Base-by-base conservation (phyloP, 1,140 invertebrate species). In the Hycleus phaleratus region DNA sequence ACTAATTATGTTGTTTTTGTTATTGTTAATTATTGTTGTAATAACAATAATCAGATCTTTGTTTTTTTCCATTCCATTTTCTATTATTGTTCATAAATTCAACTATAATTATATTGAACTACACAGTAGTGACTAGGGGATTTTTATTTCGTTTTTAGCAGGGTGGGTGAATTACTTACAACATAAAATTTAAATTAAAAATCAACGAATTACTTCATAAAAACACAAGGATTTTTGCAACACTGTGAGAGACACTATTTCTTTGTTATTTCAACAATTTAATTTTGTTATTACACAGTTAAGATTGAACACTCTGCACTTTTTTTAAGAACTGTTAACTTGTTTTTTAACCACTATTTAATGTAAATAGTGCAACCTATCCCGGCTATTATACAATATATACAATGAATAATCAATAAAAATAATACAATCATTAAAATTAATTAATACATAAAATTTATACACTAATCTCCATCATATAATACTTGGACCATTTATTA, bases 311-410 rank as follows among this genome's bases (percentile, higher is more conserved):
- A 58, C 58, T 63, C 63, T 63, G 60, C 66, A 65, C 59, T 58
- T 26, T 32, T 32, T 32, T 32, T 32, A 32, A 60, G 18, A 38
- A 49, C 42, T n/a, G 40, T n/a, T 38, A 44, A 39, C 7, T 54
- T 8, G 38, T 42, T 42, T 42, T 42, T 55, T 38, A 38, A 38
- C 38, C 65, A 63, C 67, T 68, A 67, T 68, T 68, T 68, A 68
- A 68, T 68, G 67, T 68, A 68, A 68, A 68, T 66, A 68, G 65
- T 67, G 65, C 61, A 64, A 63, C 57, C 42, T 51, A 61, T 44
- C 40, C 45, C 51, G 52, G 56, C 63, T 68, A 68, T 68, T 54
- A 60, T 68, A 68, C 67, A 68, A 66, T 68, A 68, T 68, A 60
- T 68, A 68, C 67, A 68, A 60, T 64, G 49, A 54, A 25, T 54